Evolutionary conservation across 2,113 vertebrate genomes (phyloP).

Genomic region (Cyanoramphus novaezelandiae): DNA sequence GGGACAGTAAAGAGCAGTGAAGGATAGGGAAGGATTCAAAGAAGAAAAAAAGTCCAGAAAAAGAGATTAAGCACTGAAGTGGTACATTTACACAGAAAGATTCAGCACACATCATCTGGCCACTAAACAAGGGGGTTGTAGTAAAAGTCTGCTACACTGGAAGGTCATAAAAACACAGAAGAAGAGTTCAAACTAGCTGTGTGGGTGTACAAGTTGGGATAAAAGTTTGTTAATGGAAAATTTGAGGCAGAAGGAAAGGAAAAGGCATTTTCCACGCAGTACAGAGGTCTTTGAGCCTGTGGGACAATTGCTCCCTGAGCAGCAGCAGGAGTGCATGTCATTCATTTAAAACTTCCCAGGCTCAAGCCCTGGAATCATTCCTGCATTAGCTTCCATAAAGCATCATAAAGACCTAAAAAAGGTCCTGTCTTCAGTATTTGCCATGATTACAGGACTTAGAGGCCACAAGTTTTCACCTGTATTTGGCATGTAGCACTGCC

Average conservation of each 20-base stretch:
- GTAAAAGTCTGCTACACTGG: constrained; percentile 1
- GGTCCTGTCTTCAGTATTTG: background rate
- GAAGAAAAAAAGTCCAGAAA: background rate
- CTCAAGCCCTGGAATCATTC: background rate
- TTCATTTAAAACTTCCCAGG: background rate
- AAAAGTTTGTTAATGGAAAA: constrained; percentile 29
- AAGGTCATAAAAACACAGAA: constrained; percentile 34
- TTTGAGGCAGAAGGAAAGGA: constrained; percentile 31
- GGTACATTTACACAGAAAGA: background rate
- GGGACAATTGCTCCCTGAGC: constrained; percentile 13
- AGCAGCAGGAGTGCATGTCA: background rate
- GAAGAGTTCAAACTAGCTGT: constrained; percentile 5
- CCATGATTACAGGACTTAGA: background rate
- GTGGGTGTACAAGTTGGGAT: constrained; percentile 21
- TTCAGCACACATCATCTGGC: background rate
- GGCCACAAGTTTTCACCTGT: background rate
- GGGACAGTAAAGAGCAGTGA: background rate
- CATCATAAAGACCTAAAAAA: background rate
- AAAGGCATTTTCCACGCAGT: constrained; percentile 23
- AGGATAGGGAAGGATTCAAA: background rate
- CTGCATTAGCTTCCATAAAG: background rate
- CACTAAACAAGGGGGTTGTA: background rate
- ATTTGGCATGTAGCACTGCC: background rate
- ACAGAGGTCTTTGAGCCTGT: constrained; percentile 21
- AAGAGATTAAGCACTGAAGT: background rate